Evolutionary conservation across 2,888 invertebrate species (phyloP).

Genomic region (Torymus aiolomorphi): DNA sequence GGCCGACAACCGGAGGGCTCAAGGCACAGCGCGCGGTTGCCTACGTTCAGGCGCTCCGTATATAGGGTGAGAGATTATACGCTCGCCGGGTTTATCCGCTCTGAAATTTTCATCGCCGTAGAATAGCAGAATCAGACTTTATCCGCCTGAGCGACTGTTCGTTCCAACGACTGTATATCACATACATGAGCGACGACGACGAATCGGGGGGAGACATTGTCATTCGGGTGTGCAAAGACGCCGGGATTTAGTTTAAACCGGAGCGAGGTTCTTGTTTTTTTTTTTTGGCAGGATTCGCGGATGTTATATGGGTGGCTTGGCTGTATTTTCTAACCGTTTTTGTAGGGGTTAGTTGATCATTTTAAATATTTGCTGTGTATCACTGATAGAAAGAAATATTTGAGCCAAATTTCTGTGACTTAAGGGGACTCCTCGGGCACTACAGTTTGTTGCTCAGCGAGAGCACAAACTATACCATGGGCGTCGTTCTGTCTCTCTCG

Average conservation of each 20-base stretch:
- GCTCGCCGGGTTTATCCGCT: neutral
- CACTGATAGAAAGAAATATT: too few relatives aligned
- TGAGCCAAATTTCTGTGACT: too few relatives aligned
- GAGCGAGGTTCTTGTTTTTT: too few relatives aligned
- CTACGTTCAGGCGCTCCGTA: constrained; percentile 28
- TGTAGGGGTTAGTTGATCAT: too few relatives aligned
- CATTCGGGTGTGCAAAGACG: too few relatives aligned
- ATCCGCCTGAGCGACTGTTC: constrained; percentile 17
- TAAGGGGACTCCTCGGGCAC: too few relatives aligned
- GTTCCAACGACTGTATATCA: neutral
- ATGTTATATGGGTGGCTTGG: neutral
- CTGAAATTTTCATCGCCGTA: constrained; percentile 29
- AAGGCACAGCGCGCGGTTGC: constrained; percentile 41
- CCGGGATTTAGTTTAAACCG: too few relatives aligned
- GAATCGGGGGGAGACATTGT: neutral
- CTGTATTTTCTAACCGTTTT: too few relatives aligned
- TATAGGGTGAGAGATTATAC: neutral
- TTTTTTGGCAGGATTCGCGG: neutral
- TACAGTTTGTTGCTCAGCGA: too few relatives aligned
- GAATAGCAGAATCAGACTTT: constrained; percentile 11
- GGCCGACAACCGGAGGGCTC: constrained; percentile 41
- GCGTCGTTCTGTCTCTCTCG: too few relatives aligned
- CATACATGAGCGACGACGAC: neutral
- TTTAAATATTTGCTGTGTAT: too few relatives aligned
- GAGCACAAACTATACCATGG: too few relatives aligned